A percentile compares a stretch with the other conserved stretches of the same genome.
Conservation (phyloP, 2,888 invertebrate species). For the Parasteatoda lunata region DNA sequence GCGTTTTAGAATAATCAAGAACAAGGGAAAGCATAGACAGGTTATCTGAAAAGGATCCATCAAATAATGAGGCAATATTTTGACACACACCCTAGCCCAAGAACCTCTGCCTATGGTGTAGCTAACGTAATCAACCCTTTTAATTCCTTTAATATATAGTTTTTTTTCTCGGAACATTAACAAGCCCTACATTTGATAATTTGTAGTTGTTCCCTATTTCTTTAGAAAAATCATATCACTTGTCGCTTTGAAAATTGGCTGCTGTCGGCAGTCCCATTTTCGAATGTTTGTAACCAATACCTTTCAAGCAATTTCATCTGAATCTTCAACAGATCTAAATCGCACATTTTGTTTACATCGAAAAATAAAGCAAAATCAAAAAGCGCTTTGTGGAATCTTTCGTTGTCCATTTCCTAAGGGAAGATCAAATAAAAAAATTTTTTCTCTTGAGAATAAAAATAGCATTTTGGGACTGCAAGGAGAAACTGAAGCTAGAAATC, state of each 20-base stretch:
- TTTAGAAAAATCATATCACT: slow-evolving; percentile 36
- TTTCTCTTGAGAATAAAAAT: neutral
- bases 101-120: no score
- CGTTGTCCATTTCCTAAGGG: slow-evolving; percentile 36
- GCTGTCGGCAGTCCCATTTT: slow-evolving; percentile 42
- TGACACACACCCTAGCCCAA: no score
- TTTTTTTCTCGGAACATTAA: no score
- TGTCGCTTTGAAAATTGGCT: slow-evolving; percentile 53
- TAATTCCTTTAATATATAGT: no score
- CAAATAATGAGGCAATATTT: no score
- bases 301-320: slow-evolving; percentile 44
- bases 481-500: no score
- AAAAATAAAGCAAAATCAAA: slow-evolving; percentile 21
- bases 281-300: slow-evolving; percentile 40
- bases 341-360: slow-evolving; percentile 26
- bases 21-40: no score
- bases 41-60: no score
- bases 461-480: no score
- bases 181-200: neutral
- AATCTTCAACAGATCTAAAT: slow-evolving; percentile 40
- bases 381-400: slow-evolving; percentile 33
- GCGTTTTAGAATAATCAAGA: no score
- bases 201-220: slow-evolving; percentile 28
- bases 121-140: no score
- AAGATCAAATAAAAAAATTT: slow-evolving; percentile 20